Percentiles rank a stretch among this genome's conserved stretches.
Evolutionary conservation across 1,140 invertebrate genomes (phyloP).

Genomic region (Bombus terrestris): DNA sequence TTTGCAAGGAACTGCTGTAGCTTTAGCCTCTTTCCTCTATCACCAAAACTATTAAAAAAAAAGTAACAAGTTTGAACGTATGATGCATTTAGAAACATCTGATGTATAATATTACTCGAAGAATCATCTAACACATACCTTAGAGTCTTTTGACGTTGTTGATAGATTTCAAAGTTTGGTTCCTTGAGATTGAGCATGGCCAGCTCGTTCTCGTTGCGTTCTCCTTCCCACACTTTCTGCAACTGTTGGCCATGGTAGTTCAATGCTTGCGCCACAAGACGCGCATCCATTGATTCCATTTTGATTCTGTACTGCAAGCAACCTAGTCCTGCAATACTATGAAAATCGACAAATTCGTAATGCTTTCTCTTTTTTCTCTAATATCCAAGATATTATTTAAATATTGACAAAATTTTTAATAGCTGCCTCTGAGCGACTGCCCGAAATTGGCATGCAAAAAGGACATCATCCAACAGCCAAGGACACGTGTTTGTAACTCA

Average conservation of each 20-base stretch:
- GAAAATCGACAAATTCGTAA: conserved; percentile 72
- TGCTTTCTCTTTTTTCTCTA: conserved; percentile 25
- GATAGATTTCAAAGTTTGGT: conserved; percentile 88
- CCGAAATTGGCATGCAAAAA: conserved; percentile 53
- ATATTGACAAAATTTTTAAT: conserved; percentile 31
- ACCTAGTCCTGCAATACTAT: conserved; percentile 79
- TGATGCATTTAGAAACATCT: neutral
- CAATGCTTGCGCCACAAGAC: conserved; percentile 88
- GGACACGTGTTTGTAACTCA: conserved; percentile 45
- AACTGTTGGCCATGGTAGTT: conserved; percentile 93
- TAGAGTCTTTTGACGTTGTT: conserved; percentile 88
- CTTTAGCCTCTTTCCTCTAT: conserved; percentile 91
- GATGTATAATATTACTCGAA: neutral
- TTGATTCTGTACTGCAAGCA: conserved; percentile 57
- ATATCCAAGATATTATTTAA: conserved; percentile 19
- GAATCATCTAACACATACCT: conserved; percentile 72
- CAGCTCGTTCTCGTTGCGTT: conserved; percentile 89
- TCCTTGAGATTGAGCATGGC: conserved; percentile 87
- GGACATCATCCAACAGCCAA: conserved; percentile 47
- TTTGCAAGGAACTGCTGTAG: conserved; percentile 92
- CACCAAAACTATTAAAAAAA: conserved; percentile 86
- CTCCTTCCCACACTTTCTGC: conserved; percentile 92
- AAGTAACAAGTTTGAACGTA: neutral
- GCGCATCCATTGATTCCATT: conserved; percentile 85
- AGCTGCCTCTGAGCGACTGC: conserved; percentile 34